Conservation (phyloP, 2,888 invertebrate genomes). For the Dione juno region DNA sequence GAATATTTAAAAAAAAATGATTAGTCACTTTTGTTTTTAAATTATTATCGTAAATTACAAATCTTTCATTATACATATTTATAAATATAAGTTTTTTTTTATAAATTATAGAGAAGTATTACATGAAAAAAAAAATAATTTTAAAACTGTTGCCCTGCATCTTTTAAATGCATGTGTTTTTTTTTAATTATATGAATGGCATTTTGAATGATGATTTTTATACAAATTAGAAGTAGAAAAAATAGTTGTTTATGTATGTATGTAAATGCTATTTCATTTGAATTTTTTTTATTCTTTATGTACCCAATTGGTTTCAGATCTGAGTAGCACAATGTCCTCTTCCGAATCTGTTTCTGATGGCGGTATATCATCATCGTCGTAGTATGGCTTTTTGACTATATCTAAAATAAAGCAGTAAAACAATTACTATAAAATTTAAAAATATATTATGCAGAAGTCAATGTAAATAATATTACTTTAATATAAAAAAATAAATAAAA, state of each 20-base stretch:
- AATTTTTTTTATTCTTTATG: constrained; percentile 4
- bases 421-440: too few relatives aligned
- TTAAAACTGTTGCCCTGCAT: neutral
- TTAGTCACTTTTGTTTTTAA: too few relatives aligned
- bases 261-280: neutral
- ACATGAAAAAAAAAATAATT: neutral
- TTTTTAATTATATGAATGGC: too few relatives aligned
- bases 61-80: too few relatives aligned
- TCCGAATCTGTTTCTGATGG: constrained; percentile 83
- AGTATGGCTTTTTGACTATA: constrained; percentile 85
- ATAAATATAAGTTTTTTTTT: neutral
- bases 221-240: neutral
- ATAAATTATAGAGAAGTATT: neutral
- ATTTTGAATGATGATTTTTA: neutral
- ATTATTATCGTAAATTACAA: too few relatives aligned
- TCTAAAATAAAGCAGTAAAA: constrained; percentile 55
- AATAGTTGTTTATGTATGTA: neutral
- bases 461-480: too few relatives aligned
- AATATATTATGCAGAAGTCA: too few relatives aligned
- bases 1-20: too few relatives aligned
- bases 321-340: constrained; percentile 83
- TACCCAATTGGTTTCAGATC: constrained; percentile 57
- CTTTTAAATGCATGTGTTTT: neutral
- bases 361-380: constrained; percentile 87
- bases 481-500: too few relatives aligned